Base-by-base conservation (phyloP, 92 coral and sea anemone species). In the Blastomussa wellsi region DNA sequence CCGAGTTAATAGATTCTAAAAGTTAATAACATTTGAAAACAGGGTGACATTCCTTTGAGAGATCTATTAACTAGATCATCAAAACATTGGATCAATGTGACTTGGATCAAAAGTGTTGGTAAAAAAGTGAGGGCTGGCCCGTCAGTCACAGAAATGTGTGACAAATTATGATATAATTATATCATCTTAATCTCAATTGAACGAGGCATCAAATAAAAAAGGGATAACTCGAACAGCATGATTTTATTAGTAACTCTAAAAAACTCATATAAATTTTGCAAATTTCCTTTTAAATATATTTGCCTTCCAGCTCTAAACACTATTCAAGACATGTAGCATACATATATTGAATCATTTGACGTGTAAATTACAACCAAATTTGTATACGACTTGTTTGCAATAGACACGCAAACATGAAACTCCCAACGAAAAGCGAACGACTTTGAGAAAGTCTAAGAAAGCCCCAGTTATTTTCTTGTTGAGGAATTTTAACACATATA, bases 401-500 rank as follows among this genome's bases (percentile, higher is more conserved):
- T 35, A 36, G 44, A 35, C 42, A 70, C 75, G 44, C 44, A 33
- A 65, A 38, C 42, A 16, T 35, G 35, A 1, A 70, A 70, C 75
- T 36, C 75, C 37, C n/a, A 36, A 37, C 75, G 47, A 35, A 70
- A 70, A 36, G 20, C 47, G 19, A 22, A 8, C 75, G 4, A n/a
- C n/a, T n/a, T n/a, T n/a, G n/a, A n/a, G n/a, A n/a, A n/a, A n/a
- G n/a, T n/a, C n/a, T n/a, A 48, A 13, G 17, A 36, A 37, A 20
- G 22, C 26, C 1, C 13, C 28, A 15, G 26, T 44, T 31, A 32
- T 75, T 26, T 44, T 29, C 38, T 29, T 75, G 57, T 57, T 48
- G 36, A 2, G 79, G 64, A 48, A 75, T 75, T 75, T 26, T 13
- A 75, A 26, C 79, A 75, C 48, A 5, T 48, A 75, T 75, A 44